These are phyloP conservation scores for Alectura lathami DNA, from an alignment of 2,113 vertebrate genomes.

Conservation along the genomic window DNA sequence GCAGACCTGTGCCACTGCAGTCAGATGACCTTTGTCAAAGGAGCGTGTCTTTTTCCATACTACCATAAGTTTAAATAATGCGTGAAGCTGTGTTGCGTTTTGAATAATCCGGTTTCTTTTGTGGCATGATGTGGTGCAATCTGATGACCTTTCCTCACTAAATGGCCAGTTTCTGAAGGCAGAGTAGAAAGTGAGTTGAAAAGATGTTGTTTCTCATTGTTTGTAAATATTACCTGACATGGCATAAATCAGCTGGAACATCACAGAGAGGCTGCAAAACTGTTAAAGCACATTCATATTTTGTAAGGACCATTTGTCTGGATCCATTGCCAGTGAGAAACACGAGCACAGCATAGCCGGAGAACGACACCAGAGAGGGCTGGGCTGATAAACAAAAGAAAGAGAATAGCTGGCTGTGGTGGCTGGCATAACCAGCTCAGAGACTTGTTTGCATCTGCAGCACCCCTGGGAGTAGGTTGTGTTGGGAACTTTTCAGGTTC, in stretches of 20 bases:
- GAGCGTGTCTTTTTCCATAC: background rate
- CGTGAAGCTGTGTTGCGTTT: background rate
- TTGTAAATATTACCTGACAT: background rate
- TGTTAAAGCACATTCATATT: background rate
- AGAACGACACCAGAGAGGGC: constrained; percentile 3
- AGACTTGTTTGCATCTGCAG: constrained; percentile 1
- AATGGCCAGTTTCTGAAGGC: background rate
- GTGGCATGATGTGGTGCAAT: background rate
- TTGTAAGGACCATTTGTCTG: background rate
- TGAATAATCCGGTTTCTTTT: background rate
- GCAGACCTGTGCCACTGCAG: background rate
- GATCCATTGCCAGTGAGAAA: background rate
- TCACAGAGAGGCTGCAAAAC: background rate
- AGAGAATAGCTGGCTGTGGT: background rate
- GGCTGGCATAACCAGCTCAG: background rate
- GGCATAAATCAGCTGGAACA: background rate
- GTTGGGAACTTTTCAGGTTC: background rate
- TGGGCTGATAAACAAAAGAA: background rate
- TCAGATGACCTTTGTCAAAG: background rate
- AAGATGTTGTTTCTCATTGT: background rate
- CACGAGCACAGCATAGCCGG: background rate
- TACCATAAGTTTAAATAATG: background rate
- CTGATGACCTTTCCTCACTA: background rate
- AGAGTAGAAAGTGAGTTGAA: background rate
- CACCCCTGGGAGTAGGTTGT: background rate